Evolutionary conservation across 1,140 invertebrate genomes (phyloP).

Genomic region (Tetranychus cinnabarinus): DNA sequence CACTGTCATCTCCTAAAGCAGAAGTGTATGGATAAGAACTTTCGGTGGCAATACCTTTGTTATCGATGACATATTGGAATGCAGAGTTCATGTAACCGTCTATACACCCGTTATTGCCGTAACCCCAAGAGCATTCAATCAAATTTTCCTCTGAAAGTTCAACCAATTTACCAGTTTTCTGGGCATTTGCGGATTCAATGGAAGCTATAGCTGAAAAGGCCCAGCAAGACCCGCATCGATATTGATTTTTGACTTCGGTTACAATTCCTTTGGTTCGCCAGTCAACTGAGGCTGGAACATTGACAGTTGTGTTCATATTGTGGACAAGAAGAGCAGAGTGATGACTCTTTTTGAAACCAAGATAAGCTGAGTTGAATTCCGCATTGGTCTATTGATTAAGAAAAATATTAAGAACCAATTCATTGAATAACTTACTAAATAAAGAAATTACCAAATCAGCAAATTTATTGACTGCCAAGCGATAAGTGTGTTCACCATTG

Average conservation of each 20-base stretch:
- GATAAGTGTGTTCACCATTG: too few species aligned
- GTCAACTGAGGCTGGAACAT: constrained; percentile 50
- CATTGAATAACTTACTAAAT: too few species aligned
- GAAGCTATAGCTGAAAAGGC: constrained; percentile 6
- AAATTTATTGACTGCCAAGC: too few species aligned
- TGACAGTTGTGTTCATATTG: constrained; percentile 14
- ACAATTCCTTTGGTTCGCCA: constrained; percentile 51
- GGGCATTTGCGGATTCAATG: constrained; percentile 53
- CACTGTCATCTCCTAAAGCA: constrained; percentile 20
- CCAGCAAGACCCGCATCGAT: constrained; percentile 38
- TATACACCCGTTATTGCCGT: constrained; percentile 69
- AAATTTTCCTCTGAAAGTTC: constrained; percentile 32
- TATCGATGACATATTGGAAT: constrained; percentile 33
- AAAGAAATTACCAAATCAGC: too few species aligned
- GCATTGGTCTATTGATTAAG: too few species aligned
- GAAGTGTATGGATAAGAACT: constrained; percentile 22
- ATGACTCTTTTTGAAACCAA: too few species aligned
- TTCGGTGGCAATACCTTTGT: constrained; percentile 29
- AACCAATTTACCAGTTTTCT: constrained; percentile 50
- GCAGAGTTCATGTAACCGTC: constrained; percentile 38
- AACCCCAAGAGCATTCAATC: constrained; percentile 15
- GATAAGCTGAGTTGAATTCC: too few species aligned
- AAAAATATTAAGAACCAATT: too few species aligned
- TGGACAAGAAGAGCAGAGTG: neutral
- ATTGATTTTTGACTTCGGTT: constrained; percentile 56